Base-by-base conservation (phyloP, 2,113 vertebrate species). In the Microtus pennsylvanicus region DNA sequence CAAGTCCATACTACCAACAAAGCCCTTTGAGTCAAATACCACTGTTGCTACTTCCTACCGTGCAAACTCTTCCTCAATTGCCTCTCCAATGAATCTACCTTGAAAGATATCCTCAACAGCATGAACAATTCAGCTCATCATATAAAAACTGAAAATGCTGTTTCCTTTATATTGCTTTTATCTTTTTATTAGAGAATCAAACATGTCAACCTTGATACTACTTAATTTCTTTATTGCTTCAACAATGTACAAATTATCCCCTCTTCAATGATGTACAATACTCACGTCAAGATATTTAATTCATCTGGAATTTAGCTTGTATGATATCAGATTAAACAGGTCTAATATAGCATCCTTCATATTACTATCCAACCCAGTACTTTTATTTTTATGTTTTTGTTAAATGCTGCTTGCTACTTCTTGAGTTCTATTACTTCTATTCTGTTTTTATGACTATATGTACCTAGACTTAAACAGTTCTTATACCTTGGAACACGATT, bases 161-260 rank as follows among this genome's bases (percentile, higher is more conserved):
- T 87, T 94, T 72, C 19, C 10, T 67, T 4, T 94, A 26, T 74
- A 55, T 28, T 96, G 55, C 47, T 92, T 95, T 94, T 88, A 77
- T n/a, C 72, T 87, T 85, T 70, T 28, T 30, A 95, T 63, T 50
- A 83, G n/a, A 95, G 89, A 87, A 90, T 63, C 50, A 86, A 87
- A 95, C 21, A 83, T 63, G 33, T 10, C 47, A 65, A 95, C 52
- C 24, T 90, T 86, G 50, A 35, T 67, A 50, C 7, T n/a, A 90
- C 13, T 96, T 89, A 91, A 58, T 91, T 95, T 83, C 26, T 90
- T 95, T 90, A 93, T 61, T 91, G 81, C 67, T 96, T 95, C 76
- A 93, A 95, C n/a, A 55, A 94, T 69, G 19, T 77, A 86, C 69
- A 94, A 94, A 96, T 82, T 75, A 81, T 80, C 14, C 86, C 47